Percentiles rank a stretch among this genome's conserved stretches.
Evolutionary conservation across 2,888 invertebrate species (phyloP).

Genomic region (Escarpia spicata): DNA sequence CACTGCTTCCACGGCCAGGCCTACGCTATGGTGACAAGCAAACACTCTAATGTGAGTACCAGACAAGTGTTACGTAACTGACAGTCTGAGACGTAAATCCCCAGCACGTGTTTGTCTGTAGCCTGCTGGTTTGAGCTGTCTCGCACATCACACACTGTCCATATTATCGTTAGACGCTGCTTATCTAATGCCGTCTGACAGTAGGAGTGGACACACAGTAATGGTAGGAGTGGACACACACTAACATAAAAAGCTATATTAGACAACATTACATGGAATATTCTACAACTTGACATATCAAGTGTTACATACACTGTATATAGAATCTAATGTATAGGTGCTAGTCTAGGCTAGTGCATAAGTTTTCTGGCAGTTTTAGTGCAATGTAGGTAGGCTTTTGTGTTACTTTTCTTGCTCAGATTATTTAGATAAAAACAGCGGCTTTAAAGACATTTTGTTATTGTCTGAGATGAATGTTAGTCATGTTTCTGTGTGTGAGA

Average conservation of each 20-base stretch:
- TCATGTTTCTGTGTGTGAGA: no score
- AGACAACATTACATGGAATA: background rate
- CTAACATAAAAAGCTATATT: background rate
- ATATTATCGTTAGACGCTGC: background rate
- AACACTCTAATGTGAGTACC: background rate
- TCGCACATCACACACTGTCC: background rate
- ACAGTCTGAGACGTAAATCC: slow-evolving; percentile 13
- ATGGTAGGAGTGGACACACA: background rate
- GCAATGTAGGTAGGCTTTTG: no score
- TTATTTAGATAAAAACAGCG: no score
- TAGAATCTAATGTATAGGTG: background rate
- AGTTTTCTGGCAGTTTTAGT: no score
- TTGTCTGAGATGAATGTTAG: no score
- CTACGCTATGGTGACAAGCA: background rate
- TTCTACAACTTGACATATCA: background rate
- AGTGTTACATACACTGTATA: background rate
- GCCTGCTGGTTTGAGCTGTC: slow-evolving; percentile 3
- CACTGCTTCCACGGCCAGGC: background rate
- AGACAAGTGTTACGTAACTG: background rate
- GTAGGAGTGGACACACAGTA: no score
- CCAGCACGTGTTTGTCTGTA: background rate
- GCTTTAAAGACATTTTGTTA: no score
- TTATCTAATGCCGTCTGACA: background rate
- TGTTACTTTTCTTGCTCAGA: no score
- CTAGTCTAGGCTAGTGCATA: no score